These are phyloP conservation scores for Pitangus sulphuratus DNA, from an alignment of 2,797 vertebrate species.

Conservation along the genomic window DNA sequence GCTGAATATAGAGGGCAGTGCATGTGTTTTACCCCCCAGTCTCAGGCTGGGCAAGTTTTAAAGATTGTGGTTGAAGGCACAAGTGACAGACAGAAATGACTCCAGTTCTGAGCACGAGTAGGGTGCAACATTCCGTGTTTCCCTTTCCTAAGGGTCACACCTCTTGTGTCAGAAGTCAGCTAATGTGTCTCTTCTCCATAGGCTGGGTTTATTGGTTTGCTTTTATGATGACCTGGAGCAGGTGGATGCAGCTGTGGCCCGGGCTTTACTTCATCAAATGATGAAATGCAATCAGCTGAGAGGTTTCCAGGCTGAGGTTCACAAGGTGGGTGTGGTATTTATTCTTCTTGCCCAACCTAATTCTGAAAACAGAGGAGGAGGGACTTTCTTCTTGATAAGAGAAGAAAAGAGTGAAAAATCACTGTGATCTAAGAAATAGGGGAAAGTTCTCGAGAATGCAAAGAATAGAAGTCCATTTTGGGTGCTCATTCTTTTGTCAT, in stretches of 20 bases:
- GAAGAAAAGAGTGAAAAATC: neutral
- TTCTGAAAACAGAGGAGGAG: neutral
- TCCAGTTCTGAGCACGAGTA: neutral
- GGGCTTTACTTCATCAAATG: conserved; percentile 81
- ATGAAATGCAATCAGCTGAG: conserved; percentile 81
- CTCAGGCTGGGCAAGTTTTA: neutral
- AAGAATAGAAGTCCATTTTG: neutral
- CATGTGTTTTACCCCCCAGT: neutral
- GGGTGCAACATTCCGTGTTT: neutral
- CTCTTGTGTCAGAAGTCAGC: neutral
- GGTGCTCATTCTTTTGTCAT: neutral
- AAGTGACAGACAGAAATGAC: neutral
- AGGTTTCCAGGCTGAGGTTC: conserved; percentile 75
- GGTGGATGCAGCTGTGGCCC: conserved; percentile 74
- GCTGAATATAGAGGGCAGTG: neutral
- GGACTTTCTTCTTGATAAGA: neutral
- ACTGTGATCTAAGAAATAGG: neutral
- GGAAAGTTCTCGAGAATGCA: neutral
- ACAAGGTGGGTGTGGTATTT: conserved; percentile 69
- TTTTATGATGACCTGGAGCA: conserved; percentile 78
- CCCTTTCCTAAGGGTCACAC: neutral
- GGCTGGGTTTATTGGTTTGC: conserved; percentile 82
- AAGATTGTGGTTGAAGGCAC: neutral
- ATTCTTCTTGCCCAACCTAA: neutral
- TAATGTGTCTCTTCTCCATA: conserved; percentile 33